Percentiles rank a stretch among this genome's conserved stretches.
These are phyloP conservation scores for Hesperophylax magnus DNA, from an alignment of 1,140 invertebrate genomes.

Conservation along the genomic window DNA sequence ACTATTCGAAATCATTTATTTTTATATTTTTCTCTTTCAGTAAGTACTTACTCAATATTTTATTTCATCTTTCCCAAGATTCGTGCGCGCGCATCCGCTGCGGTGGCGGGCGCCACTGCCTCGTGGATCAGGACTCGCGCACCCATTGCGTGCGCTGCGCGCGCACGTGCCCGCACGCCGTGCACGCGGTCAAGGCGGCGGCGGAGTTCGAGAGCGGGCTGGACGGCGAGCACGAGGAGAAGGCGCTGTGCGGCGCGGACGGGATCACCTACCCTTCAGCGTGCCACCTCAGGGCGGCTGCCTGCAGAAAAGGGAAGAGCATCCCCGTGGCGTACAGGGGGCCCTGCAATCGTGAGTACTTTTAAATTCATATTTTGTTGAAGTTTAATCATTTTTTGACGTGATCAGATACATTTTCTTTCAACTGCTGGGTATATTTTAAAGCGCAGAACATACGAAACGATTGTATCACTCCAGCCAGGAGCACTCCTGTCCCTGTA, in stretches of 20 bases:
- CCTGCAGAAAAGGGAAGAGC: slow-evolving; percentile 85
- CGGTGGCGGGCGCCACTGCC: slow-evolving; percentile 84
- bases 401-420: too few species aligned
- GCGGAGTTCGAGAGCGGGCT: slow-evolving; percentile 42
- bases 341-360: slow-evolving; percentile 83
- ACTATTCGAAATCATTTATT: neutral
- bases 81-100: slow-evolving; percentile 86
- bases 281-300: slow-evolving; percentile 87
- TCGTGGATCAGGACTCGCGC: slow-evolving; percentile 87
- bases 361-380: neutral
- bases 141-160: slow-evolving; percentile 87
- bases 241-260: slow-evolving; percentile 88
- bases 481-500: too few species aligned
- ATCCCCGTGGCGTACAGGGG: slow-evolving; percentile 91
- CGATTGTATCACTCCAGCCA: too few species aligned
- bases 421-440: too few species aligned
- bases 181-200: slow-evolving; percentile 63
- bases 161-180: slow-evolving; percentile 74
- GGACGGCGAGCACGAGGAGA: slow-evolving; percentile 60
- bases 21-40: neutral
- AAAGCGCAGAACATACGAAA: too few species aligned
- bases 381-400: too few species aligned
- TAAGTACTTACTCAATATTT: neutral
- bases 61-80: slow-evolving; percentile 66
- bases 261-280: slow-evolving; percentile 88